phyloP scores from a whole-genome alignment of 2,888 invertebrate genomes.

The Alsophila aescularia region DNA sequence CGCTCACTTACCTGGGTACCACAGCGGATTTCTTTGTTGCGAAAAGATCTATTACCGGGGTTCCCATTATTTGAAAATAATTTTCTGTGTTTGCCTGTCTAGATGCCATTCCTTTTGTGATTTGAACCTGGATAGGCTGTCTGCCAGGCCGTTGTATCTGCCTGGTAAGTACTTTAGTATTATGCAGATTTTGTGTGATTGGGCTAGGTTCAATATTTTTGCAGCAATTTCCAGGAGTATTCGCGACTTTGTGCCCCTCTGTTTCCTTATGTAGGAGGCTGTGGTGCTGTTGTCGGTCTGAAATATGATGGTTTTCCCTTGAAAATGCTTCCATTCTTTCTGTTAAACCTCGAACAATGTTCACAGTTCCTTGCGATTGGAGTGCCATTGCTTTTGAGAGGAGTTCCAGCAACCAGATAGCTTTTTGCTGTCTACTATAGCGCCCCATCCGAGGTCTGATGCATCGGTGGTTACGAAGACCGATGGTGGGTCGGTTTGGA shows the following conservation, averaged over 20 bases:
- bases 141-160: background rate
- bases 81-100: too few relatives aligned
- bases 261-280: background rate
- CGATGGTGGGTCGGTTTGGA: too few relatives aligned
- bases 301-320: background rate
- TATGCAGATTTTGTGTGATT: background rate
- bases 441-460: too few relatives aligned
- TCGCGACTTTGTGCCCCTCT: background rate
- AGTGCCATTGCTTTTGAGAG: background rate
- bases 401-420: background rate
- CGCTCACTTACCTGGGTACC: background rate
- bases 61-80: background rate
- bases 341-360: background rate
- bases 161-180: background rate
- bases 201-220: background rate
- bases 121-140: background rate
- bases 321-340: background rate
- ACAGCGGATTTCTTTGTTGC: background rate
- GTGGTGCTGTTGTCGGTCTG: background rate
- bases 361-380: background rate
- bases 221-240: background rate
- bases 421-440: background rate
- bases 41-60: background rate
- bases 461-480: too few relatives aligned
- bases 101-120: background rate